These are phyloP conservation scores for Liparis tanakae DNA, from an alignment of 2,797 vertebrate genomes.

Conservation along the genomic window DNA sequence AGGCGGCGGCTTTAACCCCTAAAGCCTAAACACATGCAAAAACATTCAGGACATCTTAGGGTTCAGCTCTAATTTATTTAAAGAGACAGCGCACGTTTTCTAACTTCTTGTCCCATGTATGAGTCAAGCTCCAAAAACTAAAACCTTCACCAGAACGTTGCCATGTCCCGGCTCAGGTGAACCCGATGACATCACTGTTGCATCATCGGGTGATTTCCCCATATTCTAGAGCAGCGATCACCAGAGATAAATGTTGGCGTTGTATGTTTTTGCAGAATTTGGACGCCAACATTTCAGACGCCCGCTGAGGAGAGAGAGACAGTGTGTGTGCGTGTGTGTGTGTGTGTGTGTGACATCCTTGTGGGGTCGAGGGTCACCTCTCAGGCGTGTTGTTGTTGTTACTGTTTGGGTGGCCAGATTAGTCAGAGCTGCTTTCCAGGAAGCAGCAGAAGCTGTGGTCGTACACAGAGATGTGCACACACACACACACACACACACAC, in stretches of 20 bases:
- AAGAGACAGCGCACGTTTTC: background rate
- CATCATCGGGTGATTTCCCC: background rate
- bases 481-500: background rate
- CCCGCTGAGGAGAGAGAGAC: conserved; percentile 30
- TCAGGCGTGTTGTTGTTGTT: conserved; percentile 38
- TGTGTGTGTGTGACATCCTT: background rate
- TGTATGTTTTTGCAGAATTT: too few species aligned
- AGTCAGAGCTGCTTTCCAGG: conserved; percentile 49
- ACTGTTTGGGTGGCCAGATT: conserved; percentile 55
- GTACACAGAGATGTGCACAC: background rate
- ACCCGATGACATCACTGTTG: background rate
- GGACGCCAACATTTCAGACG: conserved; percentile 23
- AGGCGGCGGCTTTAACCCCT: too few species aligned
- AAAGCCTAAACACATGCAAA: background rate
- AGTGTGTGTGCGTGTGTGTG: conserved; percentile 9
- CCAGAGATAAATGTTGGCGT: too few species aligned
- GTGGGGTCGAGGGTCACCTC: conserved; percentile 32
- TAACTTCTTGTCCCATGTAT: background rate
- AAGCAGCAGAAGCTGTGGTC: conserved; percentile 23
- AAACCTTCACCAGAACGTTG: background rate
- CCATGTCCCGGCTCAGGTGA: background rate
- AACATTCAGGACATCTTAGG: background rate
- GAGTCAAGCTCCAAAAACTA: background rate
- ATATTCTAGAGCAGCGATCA: too few species aligned
- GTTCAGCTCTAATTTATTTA: background rate